These are phyloP conservation scores for Peromyscus aztecus DNA, from an alignment of 2,797 vertebrate species.

Conservation along the genomic window DNA sequence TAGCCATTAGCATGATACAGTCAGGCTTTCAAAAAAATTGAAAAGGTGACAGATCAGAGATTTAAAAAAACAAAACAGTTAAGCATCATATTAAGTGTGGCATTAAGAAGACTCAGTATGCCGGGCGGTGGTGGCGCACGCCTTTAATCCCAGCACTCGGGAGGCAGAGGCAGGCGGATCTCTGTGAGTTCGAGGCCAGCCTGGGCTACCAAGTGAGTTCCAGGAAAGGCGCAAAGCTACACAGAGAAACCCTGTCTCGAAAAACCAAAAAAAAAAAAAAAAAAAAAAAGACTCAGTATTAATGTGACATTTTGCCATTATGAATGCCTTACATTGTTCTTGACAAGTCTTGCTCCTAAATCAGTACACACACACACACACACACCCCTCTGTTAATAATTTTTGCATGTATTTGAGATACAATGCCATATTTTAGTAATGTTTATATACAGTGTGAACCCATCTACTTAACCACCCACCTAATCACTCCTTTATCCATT, in stretches of 20 bases:
- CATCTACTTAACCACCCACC: too few species aligned
- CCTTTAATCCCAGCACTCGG: too few species aligned
- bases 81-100: not conserved
- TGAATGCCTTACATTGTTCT: conserved; percentile 2
- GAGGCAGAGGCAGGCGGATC: too few species aligned
- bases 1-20: conserved; percentile 5
- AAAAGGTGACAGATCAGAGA: conserved; percentile 4
- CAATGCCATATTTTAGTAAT: not conserved
- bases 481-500: not conserved
- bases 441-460: not conserved
- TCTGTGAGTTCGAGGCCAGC: too few species aligned
- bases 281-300: too few species aligned
- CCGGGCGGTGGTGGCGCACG: too few species aligned
- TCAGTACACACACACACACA: not conserved
- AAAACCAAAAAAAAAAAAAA: too few species aligned
- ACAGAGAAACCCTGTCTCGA: too few species aligned
- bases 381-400: not conserved
- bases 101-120: too few species aligned
- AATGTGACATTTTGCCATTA: not conserved
- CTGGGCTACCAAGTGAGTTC: too few species aligned
- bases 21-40: conserved; percentile 46
- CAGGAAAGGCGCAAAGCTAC: too few species aligned
- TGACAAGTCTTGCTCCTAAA: not conserved
- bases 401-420: not conserved
- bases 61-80: conserved; percentile 5